Evolutionary conservation across 2,888 invertebrate genomes (phyloP).

Genomic region (Pogonocherus hispidulus): DNA sequence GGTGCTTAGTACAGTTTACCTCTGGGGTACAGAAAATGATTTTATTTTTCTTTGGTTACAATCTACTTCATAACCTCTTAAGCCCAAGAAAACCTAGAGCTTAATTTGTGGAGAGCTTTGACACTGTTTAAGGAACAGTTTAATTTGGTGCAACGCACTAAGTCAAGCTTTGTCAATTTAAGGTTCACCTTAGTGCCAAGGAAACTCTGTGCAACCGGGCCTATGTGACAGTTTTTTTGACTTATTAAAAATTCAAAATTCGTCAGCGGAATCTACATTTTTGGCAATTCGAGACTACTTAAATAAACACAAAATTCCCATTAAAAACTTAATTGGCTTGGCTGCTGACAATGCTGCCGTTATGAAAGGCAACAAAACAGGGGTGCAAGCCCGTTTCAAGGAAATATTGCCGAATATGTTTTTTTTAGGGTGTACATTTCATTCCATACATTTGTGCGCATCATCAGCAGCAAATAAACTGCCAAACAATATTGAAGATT

Average conservation of each 20-base stretch:
- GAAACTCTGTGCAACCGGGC: not conserved
- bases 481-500: slow-evolving; percentile 31
- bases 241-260: slow-evolving; percentile 11
- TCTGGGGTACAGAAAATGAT: no score
- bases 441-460: slow-evolving; percentile 36
- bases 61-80: no score
- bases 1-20: no score
- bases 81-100: no score
- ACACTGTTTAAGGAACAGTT: not conserved
- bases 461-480: slow-evolving; percentile 31
- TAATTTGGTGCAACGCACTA: not conserved
- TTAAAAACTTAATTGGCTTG: slow-evolving; percentile 28
- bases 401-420: slow-evolving; percentile 19
- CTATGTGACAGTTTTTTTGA: slow-evolving; percentile 28
- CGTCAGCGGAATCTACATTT: slow-evolving; percentile 23
- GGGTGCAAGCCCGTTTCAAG: slow-evolving; percentile 31
- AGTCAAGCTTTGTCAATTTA: not conserved
- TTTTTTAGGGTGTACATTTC: slow-evolving; percentile 28
- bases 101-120: no score
- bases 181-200: not conserved
- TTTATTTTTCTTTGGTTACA: no score
- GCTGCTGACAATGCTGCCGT: slow-evolving; percentile 37
- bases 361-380: slow-evolving; percentile 33
- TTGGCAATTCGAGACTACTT: slow-evolving; percentile 7
- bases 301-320: slow-evolving; percentile 1